Base-by-base conservation (phyloP, 2,797 vertebrate species). In the Pseudotriccus pelzelni region DNA sequence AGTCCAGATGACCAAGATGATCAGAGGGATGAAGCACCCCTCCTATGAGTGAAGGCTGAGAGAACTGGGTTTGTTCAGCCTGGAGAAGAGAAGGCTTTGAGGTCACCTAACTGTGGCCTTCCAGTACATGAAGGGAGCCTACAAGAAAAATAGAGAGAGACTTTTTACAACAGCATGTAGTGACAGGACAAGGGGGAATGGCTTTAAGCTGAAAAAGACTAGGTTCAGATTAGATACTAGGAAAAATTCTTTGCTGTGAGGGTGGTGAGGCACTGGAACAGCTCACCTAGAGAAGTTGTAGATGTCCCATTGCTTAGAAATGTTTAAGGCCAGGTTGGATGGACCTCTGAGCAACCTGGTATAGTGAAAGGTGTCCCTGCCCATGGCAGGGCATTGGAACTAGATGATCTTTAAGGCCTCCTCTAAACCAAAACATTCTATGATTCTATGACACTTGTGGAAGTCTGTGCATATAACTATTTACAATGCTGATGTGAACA, bases 401-500 rank as follows among this genome's bases (percentile, higher is more conserved):
- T 19, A 9, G 14, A 39, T 47, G 24, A 41, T 16, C 18, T 13
- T 46, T 36, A 39, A 22, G 25, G 18, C 6, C 3, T 11, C 5
- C 59, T 53, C 34, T 8, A 34, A 41, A 34, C 7, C 30, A 67
- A 88, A 47, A 12, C 25, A 19, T 68, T 60, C 8, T 60, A 34
- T 52, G 24, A 44, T 20, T 37, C 37, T 43, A 14, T 63, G 3
- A 63, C 12, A 55, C 11, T 53, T 66, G 3, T 30, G 59, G 17
- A 62, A 70, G 4, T 37, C 34, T 80, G 8, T 59, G 6, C 28
- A 14, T 66, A 22, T 21, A 76, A 25, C 24, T 34, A n/a, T 34
- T 43, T 55, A 30, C 6, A 73, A 20, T n/a, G 21, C 6, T 0
- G 0, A 55, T 39, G 9, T 55, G 75, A 76, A 13, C 36, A 55